A percentile compares a stretch with the other conserved stretches of the same genome.
These are phyloP conservation scores for Rhizomys pruinosus DNA, from an alignment of 2,113 vertebrate genomes.

Conservation along the genomic window DNA sequence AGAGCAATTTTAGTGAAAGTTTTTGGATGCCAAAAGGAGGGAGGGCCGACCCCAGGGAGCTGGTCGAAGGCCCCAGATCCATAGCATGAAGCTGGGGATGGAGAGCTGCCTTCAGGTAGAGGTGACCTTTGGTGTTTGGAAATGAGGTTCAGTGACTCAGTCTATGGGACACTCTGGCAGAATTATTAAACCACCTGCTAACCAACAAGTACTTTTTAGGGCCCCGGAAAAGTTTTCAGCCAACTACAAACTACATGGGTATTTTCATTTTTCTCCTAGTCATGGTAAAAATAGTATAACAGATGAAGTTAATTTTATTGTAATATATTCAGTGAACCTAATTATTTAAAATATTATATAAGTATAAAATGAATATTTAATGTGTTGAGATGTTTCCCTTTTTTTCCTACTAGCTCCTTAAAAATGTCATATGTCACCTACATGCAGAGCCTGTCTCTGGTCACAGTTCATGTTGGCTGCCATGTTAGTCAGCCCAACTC, in stretches of 20 bases:
- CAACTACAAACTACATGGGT: neutral
- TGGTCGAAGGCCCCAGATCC: neutral
- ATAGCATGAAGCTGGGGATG: neutral
- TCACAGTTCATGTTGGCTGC: accelerated
- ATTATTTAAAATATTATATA: neutral
- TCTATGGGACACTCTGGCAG: too few species aligned
- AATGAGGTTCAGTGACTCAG: neutral
- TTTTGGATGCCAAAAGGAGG: neutral
- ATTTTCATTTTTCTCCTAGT: neutral
- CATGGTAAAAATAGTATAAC: neutral
- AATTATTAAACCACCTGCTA: neutral
- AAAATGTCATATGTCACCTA: neutral
- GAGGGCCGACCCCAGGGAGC: neutral
- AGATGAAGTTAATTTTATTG: neutral
- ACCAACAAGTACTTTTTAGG: neutral
- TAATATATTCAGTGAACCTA: neutral
- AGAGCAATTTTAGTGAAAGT: neutral
- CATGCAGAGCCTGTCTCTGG: neutral
- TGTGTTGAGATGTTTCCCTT: neutral
- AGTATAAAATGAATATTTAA: neutral
- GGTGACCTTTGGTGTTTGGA: neutral
- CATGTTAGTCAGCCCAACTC: accelerated
- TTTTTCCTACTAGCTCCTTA: neutral
- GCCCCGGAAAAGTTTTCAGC: neutral
- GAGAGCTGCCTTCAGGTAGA: accelerated